phyloP scores from a whole-genome alignment of 2,113 vertebrate species.

The Nestor notabilis region DNA sequence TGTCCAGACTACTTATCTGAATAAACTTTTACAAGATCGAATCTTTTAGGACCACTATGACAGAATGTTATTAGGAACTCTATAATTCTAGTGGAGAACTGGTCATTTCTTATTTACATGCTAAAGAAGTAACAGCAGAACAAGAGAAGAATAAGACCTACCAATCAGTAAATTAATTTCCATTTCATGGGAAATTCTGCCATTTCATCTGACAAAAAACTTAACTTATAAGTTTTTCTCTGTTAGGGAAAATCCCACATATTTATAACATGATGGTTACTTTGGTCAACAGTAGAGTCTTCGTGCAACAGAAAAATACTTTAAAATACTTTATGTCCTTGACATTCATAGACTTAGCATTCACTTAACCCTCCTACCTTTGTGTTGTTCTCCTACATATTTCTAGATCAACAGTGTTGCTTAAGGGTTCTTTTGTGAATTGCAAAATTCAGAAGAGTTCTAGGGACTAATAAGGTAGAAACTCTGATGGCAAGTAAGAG shows the following conservation, averaged over 20 bases:
- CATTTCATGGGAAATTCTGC: neutral
- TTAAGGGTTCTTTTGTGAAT: neutral
- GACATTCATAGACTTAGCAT: neutral
- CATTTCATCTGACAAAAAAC: neutral
- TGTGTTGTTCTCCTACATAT: neutral
- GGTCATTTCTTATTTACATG: neutral
- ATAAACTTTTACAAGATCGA: neutral
- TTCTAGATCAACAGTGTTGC: neutral
- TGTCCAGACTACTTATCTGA: neutral
- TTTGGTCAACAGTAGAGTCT: neutral
- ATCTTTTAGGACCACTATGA: neutral
- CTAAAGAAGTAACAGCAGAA: neutral
- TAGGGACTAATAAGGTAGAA: neutral
- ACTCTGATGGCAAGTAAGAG: neutral
- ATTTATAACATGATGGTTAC: neutral
- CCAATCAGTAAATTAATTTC: neutral
- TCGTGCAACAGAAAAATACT: neutral
- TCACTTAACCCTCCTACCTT: rapidly evolving
- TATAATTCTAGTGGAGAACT: neutral
- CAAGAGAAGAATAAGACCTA: neutral
- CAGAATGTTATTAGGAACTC: neutral
- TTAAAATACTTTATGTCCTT: neutral
- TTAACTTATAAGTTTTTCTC: neutral
- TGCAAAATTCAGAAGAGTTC: neutral
- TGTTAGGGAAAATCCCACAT: neutral